Percentiles rank a stretch among this genome's conserved stretches.
Evolutionary conservation across 2,888 invertebrate species (phyloP).

Genomic region (Aricia artaxerxes): DNA sequence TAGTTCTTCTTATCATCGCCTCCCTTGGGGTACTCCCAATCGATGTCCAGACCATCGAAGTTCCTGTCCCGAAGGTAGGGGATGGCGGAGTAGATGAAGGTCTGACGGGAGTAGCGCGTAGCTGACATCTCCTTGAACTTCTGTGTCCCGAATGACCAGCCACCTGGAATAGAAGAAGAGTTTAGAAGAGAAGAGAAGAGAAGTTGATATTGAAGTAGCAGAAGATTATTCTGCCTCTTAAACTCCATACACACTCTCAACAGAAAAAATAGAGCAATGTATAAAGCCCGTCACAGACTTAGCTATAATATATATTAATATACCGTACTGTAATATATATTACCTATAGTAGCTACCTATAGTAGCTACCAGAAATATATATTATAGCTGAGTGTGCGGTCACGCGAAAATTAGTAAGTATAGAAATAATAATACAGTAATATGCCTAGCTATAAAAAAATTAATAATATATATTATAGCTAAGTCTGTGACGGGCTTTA

Average conservation of each 20-base stretch:
- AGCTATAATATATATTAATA: no score
- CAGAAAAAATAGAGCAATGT: background rate
- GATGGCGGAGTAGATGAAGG: slow-evolving; percentile 96
- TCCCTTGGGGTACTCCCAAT: slow-evolving; percentile 97
- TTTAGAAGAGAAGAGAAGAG: background rate
- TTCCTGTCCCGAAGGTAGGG: slow-evolving; percentile 92
- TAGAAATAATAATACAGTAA: no score
- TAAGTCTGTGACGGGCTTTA: no score
- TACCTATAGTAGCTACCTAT: no score
- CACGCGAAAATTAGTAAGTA: no score
- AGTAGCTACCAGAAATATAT: no score
- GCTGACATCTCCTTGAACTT: slow-evolving; percentile 96
- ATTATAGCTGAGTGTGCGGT: no score
- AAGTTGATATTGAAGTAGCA: background rate
- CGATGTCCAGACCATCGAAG: slow-evolving; percentile 94
- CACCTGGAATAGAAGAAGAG: slow-evolving; percentile 80
- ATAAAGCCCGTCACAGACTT: no score
- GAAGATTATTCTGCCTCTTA: background rate
- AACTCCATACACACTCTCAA: background rate
- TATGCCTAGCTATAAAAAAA: no score
- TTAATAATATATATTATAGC: no score
- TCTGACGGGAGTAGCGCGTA: slow-evolving; percentile 92
- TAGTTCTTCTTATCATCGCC: slow-evolving; percentile 95
- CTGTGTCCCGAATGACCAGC: slow-evolving; percentile 98
- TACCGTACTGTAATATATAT: no score